These are phyloP conservation scores for Eunapius fragilis DNA, from an alignment of 37 sponge, comb jelly and placozoan genomes.

Conservation along the genomic window DNA sequence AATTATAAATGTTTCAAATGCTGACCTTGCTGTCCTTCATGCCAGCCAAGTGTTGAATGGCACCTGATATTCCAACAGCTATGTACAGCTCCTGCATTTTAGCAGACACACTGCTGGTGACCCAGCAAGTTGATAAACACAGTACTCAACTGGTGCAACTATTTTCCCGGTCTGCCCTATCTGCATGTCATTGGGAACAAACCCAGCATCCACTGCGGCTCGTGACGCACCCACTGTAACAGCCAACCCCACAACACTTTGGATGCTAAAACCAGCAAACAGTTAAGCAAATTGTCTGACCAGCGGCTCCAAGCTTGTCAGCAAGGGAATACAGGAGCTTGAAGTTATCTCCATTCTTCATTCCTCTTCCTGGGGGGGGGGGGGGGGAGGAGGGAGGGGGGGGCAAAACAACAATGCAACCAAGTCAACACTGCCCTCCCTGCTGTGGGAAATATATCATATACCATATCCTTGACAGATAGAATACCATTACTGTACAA, in stretches of 20 bases:
- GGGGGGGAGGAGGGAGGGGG: no score
- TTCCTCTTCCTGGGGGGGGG: slow-evolving; percentile 80
- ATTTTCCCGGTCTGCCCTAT: slow-evolving; percentile 99
- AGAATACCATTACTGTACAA: no score
- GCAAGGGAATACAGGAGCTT: slow-evolving; percentile 93
- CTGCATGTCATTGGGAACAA: slow-evolving; percentile 98
- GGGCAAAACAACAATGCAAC: background rate
- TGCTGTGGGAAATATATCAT: no score
- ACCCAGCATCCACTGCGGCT: slow-evolving; percentile 99
- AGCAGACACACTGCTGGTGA: background rate
- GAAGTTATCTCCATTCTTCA: slow-evolving; percentile 99
- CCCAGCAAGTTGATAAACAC: background rate
- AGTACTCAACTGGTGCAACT: slow-evolving; percentile 88
- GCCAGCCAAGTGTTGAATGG: slow-evolving; percentile 99
- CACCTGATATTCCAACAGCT: slow-evolving; percentile 99
- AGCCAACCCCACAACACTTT: background rate
- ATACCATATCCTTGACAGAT: no score
- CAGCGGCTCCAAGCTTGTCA: slow-evolving; percentile 96
- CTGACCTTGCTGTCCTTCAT: slow-evolving; percentile 99
- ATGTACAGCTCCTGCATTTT: slow-evolving; percentile 91
- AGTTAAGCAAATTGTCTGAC: no score
- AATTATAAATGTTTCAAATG: background rate
- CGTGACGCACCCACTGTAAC: slow-evolving; percentile 93
- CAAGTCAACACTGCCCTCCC: background rate
- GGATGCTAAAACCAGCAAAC: no score